Evolutionary conservation across 2,113 vertebrate genomes (phyloP), one percentile per base, ranked within the genome.

Genomic region (Eurystomus gularis): DNA sequence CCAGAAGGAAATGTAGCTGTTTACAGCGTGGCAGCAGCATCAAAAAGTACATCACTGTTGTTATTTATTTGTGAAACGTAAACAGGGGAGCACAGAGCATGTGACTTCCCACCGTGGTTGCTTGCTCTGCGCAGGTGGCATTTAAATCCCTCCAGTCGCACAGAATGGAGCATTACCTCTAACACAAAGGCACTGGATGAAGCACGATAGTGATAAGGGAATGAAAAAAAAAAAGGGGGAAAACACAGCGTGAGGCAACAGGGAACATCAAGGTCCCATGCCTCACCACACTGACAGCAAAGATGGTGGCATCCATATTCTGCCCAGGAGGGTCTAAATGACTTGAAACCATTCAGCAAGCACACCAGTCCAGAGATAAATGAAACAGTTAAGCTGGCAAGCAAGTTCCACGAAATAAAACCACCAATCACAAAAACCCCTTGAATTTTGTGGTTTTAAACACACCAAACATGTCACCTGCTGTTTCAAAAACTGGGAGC

Each of bases 101-200:
- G 13, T 7, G 77, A 46, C 11, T 49, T 66, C 31, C 40, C 51
- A 40, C 19, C 0, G 0, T 10, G 39, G 49, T 23, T 31, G 25
- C 21, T 40, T 71, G 46, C 61, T 71, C 37, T 68, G 57, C 33
- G 37, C n/a, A 71, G 39, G 16, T 33, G 40, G 64, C 1, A 3
- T 52, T 86, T 44, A 46, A 81, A 78, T 84, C 40, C 33, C 60
- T 46, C 70, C 23, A 54, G 40, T 25, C 6, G 0, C 37, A n/a
- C 25, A 21, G n/a, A 61, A 17, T 4, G 15, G 12, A 35, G 21
- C 3, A 9, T 54, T 62, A 39, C 13, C 37, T 80, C 2, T 23
- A 33, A 46, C 40, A 75, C 40, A 75, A 83, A 89, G 19, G 37
- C 49, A 65, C 3, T 25, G n/a, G 54, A 49, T 48, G 13, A 83